Evolutionary conservation across 2,797 vertebrate genomes (phyloP).

Genomic region (Buceros bicornis): DNA sequence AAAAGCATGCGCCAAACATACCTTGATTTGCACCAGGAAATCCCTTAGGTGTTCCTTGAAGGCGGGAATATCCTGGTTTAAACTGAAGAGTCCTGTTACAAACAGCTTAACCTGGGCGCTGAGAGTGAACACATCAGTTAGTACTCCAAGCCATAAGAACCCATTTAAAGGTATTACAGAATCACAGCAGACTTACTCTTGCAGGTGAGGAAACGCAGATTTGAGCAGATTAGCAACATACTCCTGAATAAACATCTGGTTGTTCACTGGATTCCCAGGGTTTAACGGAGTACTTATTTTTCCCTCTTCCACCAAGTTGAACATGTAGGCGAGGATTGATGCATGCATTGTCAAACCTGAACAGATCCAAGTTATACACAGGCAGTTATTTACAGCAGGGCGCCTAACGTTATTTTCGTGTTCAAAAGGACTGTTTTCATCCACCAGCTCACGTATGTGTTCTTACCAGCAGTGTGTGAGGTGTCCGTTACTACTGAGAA

Average conservation of each 20-base stretch:
- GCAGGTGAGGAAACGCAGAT: constrained; percentile 97
- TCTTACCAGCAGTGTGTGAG: constrained; percentile 96
- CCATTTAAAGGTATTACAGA: background rate
- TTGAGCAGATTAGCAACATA: constrained; percentile 98
- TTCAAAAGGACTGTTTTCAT: background rate
- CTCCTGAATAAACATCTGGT: constrained; percentile 97
- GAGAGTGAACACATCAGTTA: constrained; percentile 53
- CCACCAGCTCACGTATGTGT: background rate
- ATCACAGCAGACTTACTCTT: constrained; percentile 88
- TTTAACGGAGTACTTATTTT: constrained; percentile 93
- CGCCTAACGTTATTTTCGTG: fast-evolving
- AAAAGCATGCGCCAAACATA: constrained; percentile 48
- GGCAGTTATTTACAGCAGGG: background rate
- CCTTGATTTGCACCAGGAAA: constrained; percentile 99
- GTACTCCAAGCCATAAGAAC: background rate
- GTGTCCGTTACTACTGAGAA: constrained; percentile 99
- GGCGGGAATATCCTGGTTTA: constrained; percentile 99
- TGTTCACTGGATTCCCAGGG: constrained; percentile 90
- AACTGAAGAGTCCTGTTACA: constrained; percentile 97
- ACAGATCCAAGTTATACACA: background rate
- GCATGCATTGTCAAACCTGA: constrained; percentile 98
- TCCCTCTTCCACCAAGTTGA: constrained; percentile 98
- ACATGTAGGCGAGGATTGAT: constrained; percentile 98
- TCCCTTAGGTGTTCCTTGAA: constrained; percentile 99
- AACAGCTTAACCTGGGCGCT: constrained; percentile 99